Percentiles rank a stretch among this genome's conserved stretches.
Evolutionary conservation across 2,888 invertebrate species (phyloP).

Genomic region (Heliconius ismenius): DNA sequence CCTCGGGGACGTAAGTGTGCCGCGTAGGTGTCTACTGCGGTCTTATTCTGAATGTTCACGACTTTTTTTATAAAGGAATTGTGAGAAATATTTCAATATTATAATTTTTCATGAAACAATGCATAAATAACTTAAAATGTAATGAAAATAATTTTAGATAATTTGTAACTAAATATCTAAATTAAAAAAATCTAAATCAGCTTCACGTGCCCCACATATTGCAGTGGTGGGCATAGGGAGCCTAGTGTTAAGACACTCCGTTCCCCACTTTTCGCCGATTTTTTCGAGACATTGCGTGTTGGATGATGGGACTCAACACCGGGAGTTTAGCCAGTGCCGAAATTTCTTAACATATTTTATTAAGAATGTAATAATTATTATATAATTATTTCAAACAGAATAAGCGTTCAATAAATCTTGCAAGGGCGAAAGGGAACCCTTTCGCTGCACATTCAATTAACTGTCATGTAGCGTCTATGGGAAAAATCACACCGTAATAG

Average conservation of each 20-base stretch:
- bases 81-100: no score
- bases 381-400: constrained; percentile 46
- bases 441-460: constrained; percentile 63
- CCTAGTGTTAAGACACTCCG: no score
- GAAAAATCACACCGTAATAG: constrained; percentile 59
- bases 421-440: constrained; percentile 55
- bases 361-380: background rate
- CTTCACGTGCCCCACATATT: background rate
- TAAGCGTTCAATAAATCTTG: constrained; percentile 47
- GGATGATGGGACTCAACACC: no score
- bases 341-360: background rate
- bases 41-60: constrained; percentile 36
- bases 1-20: constrained; percentile 43
- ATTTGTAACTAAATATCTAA: background rate
- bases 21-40: constrained; percentile 36
- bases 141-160: background rate
- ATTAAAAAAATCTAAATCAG: background rate
- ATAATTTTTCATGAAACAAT: no score
- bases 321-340: no score
- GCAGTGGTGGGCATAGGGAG: background rate
- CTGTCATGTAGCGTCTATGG: constrained; percentile 54
- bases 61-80: no score
- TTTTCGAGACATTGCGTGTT: no score
- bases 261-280: no score
- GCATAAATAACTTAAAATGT: background rate